Evolutionary conservation across 2,113 vertebrate species (phyloP), one percentile per base, ranked within the genome.

Genomic region (Aix galericulata): DNA sequence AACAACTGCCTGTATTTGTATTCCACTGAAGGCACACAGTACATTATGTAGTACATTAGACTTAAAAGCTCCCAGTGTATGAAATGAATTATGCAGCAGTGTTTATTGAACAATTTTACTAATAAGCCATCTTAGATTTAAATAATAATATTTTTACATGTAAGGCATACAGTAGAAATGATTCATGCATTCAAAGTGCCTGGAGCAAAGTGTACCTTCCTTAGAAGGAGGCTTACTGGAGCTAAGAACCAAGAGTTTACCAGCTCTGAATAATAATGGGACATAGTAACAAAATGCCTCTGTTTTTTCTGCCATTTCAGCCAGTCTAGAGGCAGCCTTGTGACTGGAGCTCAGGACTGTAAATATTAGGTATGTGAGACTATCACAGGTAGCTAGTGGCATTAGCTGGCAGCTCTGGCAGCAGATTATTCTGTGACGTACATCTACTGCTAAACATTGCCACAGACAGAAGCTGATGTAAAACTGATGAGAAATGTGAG

Each of bases 121-220:
- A 91, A 94, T 82, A 96, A 95, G 58, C 29, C 56, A 67, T 59
- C 77, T 81, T 80, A 83, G 46, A 91, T 94, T 93, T 90, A 93
- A 86, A 81, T 85, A 86, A 81, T 85, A 95, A 87, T 74, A 88
- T 88, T 81, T 90, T 81, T 92, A 42, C 69, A 76, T 68, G 58
- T 60, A 64, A 77, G 32, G 10, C n/a, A 8, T 26, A 73, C 53
- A 66, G 73, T 69, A 90, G 56, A 94, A 95, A 68, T 36, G 38
- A 91, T 68, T 75, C 58, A 40, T 22, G 38, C 36, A 17, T 90
- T 89, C 42, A 38, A 67, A 81, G 58, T 29, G 68, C 79, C 91
- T 56, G 10, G 46, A 94, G 76, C 79, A 81, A 94, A 77, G 59
- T 1, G 0, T 40, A 81, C 34, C 58, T 90, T 78, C 86, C 76